These are phyloP conservation scores for Aphidius colemani DNA, from an alignment of 2,888 invertebrate species.

Conservation along the genomic window DNA sequence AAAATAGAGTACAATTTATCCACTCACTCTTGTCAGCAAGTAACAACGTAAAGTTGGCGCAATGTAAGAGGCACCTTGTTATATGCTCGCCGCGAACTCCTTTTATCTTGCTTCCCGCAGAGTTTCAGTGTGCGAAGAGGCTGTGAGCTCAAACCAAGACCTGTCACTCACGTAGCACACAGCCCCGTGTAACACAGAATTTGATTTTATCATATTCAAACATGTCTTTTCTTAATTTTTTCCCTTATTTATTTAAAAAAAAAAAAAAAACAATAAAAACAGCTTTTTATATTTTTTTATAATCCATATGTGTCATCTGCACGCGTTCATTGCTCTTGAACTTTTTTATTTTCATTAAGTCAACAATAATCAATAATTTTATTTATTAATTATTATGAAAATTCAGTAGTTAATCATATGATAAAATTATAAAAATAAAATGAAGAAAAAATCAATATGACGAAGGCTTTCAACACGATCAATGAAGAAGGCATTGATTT, in stretches of 20 bases:
- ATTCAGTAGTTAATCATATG: background rate
- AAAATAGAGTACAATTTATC: slow-evolving; percentile 17
- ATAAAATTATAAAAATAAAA: background rate
- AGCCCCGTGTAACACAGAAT: slow-evolving; percentile 40
- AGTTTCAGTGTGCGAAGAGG: slow-evolving; percentile 18
- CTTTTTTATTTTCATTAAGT: background rate
- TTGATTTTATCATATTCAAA: slow-evolving; percentile 48
- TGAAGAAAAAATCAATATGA: background rate
- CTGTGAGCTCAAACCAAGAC: slow-evolving; percentile 29
- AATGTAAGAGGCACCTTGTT: slow-evolving; percentile 43
- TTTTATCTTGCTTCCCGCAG: slow-evolving; percentile 45
- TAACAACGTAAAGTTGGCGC: slow-evolving; percentile 19
- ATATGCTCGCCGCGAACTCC: slow-evolving; percentile 41
- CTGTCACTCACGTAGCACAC: slow-evolving; percentile 48
- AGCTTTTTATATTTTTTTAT: too few relatives aligned
- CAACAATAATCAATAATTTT: background rate
- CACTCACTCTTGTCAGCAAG: slow-evolving; percentile 7
- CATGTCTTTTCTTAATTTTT: slow-evolving; percentile 10
- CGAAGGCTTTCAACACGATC: background rate
- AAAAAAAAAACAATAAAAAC: background rate
- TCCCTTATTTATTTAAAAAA: background rate
- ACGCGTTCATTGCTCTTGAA: slow-evolving; percentile 3
- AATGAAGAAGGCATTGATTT: background rate
- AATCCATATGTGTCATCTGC: background rate
- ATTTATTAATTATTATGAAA: background rate